Conservation (phyloP, 2,888 invertebrate species). For the Congeria kusceri region DNA sequence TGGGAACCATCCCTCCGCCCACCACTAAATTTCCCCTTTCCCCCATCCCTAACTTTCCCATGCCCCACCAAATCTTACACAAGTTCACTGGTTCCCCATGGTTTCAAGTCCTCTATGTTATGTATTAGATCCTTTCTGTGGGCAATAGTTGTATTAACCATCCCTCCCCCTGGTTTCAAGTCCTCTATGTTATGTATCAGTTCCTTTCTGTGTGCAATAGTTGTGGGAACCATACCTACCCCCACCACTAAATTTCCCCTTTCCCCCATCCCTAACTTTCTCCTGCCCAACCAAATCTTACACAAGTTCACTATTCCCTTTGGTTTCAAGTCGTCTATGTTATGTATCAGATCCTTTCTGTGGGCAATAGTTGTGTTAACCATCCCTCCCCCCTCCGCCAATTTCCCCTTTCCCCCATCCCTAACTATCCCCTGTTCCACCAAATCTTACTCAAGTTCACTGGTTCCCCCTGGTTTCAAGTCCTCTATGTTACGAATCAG, state of each 20-base stretch:
- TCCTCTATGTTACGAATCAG: constrained; percentile 84
- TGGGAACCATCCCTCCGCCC: constrained; percentile 84
- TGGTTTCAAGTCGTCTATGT: constrained; percentile 83
- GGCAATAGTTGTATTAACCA: constrained; percentile 85
- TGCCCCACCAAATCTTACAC: constrained; percentile 75
- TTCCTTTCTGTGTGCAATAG: constrained; percentile 85
- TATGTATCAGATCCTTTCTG: constrained; percentile 85
- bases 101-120: constrained; percentile 83
- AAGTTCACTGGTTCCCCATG: constrained; percentile 85
- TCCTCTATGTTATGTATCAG: constrained; percentile 84
- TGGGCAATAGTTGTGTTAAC: constrained; percentile 85
- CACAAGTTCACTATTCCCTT: constrained; percentile 85
- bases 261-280: too few relatives aligned
- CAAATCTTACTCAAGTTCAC: constrained; percentile 84
- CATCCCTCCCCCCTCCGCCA: too few relatives aligned
- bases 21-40: too few relatives aligned
- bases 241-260: too few relatives aligned
- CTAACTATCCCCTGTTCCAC: background rate
- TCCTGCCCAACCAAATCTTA: constrained; percentile 61
- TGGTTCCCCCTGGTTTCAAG: constrained; percentile 85
- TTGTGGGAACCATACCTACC: constrained; percentile 85
- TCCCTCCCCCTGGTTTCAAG: too few relatives aligned
- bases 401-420: too few relatives aligned
- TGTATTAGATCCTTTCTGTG: constrained; percentile 85
- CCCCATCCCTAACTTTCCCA: too few relatives aligned